phyloP scores from a whole-genome alignment of 2,113 vertebrate genomes.

The Tragelaphus imberbis region DNA sequence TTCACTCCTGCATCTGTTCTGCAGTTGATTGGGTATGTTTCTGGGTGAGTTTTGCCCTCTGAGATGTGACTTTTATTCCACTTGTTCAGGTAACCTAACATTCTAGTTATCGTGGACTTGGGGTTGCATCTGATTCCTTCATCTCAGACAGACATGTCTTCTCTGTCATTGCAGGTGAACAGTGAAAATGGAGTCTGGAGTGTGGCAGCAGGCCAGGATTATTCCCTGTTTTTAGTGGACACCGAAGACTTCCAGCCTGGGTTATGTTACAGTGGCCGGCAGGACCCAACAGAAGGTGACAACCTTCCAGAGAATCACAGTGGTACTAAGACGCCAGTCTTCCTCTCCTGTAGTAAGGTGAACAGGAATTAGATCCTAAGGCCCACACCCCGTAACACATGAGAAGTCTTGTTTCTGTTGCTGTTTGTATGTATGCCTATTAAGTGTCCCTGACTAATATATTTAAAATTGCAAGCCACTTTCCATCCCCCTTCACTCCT shows the following conservation, averaged over 20 bases:
- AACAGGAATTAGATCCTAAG: slow-evolving; percentile 62
- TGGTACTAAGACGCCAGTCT: slow-evolving; percentile 84
- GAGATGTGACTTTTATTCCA: background rate
- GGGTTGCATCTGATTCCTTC: background rate
- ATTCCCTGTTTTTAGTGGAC: slow-evolving; percentile 92
- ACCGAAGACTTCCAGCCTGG: slow-evolving; percentile 94
- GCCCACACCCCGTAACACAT: background rate
- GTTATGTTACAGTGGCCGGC: slow-evolving; percentile 92
- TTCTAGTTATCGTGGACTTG: background rate
- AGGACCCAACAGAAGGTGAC: slow-evolving; percentile 76
- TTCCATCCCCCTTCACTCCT: background rate
- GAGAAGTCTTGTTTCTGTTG: background rate
- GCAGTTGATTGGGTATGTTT: background rate
- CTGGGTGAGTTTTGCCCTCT: background rate
- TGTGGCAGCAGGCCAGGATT: slow-evolving; percentile 87
- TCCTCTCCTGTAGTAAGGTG: slow-evolving; percentile 92
- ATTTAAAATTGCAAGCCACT: background rate
- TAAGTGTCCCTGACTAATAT: background rate
- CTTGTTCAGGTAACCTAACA: background rate
- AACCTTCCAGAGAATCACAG: slow-evolving; percentile 71
- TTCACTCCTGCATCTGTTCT: background rate
- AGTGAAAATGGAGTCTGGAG: slow-evolving; percentile 90
- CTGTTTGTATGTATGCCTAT: background rate
- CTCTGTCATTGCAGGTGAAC: slow-evolving; percentile 81
- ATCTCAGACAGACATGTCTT: background rate